These are phyloP conservation scores for Cetonia aurata DNA, from an alignment of 2,888 invertebrate species.

Conservation along the genomic window DNA sequence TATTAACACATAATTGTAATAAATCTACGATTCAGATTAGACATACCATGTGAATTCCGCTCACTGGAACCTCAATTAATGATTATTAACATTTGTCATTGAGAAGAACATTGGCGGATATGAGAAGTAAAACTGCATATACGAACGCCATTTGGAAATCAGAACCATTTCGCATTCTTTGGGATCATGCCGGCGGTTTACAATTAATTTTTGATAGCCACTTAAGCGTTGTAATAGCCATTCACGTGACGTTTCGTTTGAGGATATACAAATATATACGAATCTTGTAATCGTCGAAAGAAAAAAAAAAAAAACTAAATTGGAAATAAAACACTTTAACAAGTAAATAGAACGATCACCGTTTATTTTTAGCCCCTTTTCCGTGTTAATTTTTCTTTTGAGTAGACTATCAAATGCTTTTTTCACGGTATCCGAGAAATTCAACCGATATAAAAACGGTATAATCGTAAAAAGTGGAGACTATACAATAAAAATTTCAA, in stretches of 20 bases:
- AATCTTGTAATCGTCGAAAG: background rate
- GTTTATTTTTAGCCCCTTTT: slow-evolving; percentile 28
- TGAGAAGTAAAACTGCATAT: background rate
- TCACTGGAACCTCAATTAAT: too few species aligned
- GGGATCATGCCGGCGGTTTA: too few species aligned
- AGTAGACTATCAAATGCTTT: slow-evolving; percentile 34
- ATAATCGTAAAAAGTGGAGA: slow-evolving; percentile 42
- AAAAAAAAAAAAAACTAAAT: slow-evolving; percentile 1
- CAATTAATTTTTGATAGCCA: too few species aligned
- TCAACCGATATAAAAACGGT: slow-evolving; percentile 39
- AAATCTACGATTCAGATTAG: background rate
- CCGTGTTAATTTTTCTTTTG: slow-evolving; percentile 40
- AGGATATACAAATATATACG: background rate
- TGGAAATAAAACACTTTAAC: slow-evolving; percentile 27
- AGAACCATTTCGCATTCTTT: slow-evolving; percentile 1
- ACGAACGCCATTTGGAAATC: slow-evolving; percentile 2
- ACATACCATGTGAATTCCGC: background rate
- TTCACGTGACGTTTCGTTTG: background rate
- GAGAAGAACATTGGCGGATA: background rate
- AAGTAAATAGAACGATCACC: slow-evolving; percentile 31
- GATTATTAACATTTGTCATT: background rate
- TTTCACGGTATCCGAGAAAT: slow-evolving; percentile 38
- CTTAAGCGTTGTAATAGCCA: too few species aligned
- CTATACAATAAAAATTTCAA: slow-evolving; percentile 41
- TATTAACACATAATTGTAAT: slow-evolving; percentile 15